phyloP scores from a whole-genome alignment of 2,888 invertebrate genomes.

The Acleris laterana region DNA sequence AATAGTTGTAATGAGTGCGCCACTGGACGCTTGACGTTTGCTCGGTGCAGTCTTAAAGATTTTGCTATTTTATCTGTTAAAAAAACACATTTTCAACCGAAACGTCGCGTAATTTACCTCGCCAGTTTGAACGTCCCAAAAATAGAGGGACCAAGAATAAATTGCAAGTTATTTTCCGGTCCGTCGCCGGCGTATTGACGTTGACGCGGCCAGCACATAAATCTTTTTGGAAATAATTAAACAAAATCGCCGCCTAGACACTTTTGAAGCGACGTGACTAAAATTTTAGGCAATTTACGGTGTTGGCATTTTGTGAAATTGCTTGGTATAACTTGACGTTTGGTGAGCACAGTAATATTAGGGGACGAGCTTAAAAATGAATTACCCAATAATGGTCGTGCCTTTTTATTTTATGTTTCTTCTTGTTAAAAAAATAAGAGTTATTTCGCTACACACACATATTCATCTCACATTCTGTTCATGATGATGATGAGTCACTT shows the following conservation, averaged over 20 bases:
- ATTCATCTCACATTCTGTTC: no score
- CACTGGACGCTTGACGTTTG: no score
- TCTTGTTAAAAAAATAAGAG: no score
- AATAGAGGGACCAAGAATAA: slow-evolving; percentile 53
- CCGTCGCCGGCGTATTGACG: slow-evolving; percentile 73
- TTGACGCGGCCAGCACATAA: slow-evolving; percentile 34
- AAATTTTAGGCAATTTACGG: slow-evolving; percentile 14
- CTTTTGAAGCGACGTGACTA: slow-evolving; percentile 33
- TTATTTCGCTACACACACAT: no score
- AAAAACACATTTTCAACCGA: background rate
- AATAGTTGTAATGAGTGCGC: no score
- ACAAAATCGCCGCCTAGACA: slow-evolving; percentile 34
- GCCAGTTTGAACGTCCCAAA: slow-evolving; percentile 15
- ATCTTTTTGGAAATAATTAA: slow-evolving; percentile 37
- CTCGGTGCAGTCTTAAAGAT: no score
- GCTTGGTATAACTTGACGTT: slow-evolving; percentile 1
- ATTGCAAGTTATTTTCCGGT: slow-evolving; percentile 75
- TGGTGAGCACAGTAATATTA: background rate
- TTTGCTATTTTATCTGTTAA: background rate
- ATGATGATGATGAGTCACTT: no score
- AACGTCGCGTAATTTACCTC: background rate
- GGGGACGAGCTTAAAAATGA: background rate
- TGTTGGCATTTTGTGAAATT: slow-evolving; percentile 18
- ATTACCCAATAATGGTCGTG: background rate
- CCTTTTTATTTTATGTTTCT: no score